Percentiles rank a stretch among this genome's conserved stretches.
These are phyloP conservation scores for Caprella mutica DNA, from an alignment of 2,888 invertebrate genomes.

Conservation along the genomic window DNA sequence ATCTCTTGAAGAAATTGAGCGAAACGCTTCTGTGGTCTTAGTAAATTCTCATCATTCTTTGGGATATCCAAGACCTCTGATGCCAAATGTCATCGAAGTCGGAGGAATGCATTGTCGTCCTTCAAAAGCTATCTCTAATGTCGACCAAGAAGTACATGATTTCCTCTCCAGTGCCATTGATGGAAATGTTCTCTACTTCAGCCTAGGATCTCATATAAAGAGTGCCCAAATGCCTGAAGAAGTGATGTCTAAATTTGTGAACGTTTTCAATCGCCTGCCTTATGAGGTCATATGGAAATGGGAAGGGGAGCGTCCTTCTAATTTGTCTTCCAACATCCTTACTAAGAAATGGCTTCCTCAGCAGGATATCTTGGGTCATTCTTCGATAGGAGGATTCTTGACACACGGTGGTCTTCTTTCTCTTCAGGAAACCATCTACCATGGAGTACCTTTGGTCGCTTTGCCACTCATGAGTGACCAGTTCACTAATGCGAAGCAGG, in stretches of 20 bases:
- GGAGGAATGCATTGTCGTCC: constrained; percentile 32
- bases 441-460: constrained; percentile 53
- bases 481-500: constrained; percentile 45
- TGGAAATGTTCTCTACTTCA: constrained; percentile 22
- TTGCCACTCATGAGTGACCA: constrained; percentile 62
- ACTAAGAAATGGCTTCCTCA: constrained; percentile 19
- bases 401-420: constrained; percentile 64
- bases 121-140: constrained; percentile 12
- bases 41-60: constrained; percentile 33
- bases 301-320: constrained; percentile 11
- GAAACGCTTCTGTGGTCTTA: constrained; percentile 11
- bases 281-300: constrained; percentile 19
- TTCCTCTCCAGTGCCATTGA: constrained; percentile 17
- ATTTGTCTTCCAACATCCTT: constrained; percentile 19
- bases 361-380: constrained; percentile 41
- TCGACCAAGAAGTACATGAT: constrained; percentile 15
- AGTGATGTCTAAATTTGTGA: constrained; percentile 31
- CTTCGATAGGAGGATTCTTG: constrained; percentile 55
- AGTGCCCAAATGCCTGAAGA: constrained; percentile 35
- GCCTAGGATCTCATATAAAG: constrained; percentile 27
- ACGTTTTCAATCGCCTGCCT: constrained; percentile 16
- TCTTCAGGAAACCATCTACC: constrained; percentile 54
- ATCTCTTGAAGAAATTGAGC: constrained; percentile 14
- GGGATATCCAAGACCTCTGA: constrained; percentile 29
- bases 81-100: constrained; percentile 32